phyloP scores from a whole-genome alignment of 2,797 vertebrate species.

The Lemur catta region DNA sequence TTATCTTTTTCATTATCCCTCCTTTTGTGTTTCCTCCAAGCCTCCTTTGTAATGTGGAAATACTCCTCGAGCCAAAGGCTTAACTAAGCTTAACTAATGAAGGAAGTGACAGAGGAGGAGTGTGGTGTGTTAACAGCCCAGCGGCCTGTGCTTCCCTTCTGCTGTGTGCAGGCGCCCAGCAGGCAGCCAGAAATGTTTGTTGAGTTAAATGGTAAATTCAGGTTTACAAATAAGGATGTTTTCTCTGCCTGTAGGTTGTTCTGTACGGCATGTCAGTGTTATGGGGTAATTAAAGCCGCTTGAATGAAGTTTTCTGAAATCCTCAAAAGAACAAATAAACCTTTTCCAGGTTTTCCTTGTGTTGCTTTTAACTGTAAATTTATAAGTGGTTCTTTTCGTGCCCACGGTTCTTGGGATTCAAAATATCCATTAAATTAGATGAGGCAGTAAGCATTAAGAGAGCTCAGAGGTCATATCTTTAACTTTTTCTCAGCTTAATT shows the following conservation, averaged over 20 bases:
- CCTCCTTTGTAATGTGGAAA: background rate
- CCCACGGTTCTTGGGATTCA: background rate
- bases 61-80: background rate
- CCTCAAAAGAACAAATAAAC: background rate
- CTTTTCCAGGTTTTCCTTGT: background rate
- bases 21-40: background rate
- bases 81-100: background rate
- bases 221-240: background rate
- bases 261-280: background rate
- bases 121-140: background rate
- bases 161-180: background rate
- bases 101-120: background rate
- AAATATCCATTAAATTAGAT: background rate
- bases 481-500: background rate
- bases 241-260: background rate
- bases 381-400: background rate
- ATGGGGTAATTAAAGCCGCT: background rate
- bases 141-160: background rate
- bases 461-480: background rate
- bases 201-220: background rate
- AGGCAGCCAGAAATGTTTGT: background rate
- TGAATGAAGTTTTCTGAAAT: background rate
- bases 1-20: background rate
- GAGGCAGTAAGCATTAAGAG: background rate
- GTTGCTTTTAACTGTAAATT: background rate